A percentile compares a stretch with the other conserved stretches of the same genome.
These are phyloP conservation scores for Drosophila neonasuta DNA, from an alignment of 2,888 invertebrate species.

Conservation along the genomic window DNA sequence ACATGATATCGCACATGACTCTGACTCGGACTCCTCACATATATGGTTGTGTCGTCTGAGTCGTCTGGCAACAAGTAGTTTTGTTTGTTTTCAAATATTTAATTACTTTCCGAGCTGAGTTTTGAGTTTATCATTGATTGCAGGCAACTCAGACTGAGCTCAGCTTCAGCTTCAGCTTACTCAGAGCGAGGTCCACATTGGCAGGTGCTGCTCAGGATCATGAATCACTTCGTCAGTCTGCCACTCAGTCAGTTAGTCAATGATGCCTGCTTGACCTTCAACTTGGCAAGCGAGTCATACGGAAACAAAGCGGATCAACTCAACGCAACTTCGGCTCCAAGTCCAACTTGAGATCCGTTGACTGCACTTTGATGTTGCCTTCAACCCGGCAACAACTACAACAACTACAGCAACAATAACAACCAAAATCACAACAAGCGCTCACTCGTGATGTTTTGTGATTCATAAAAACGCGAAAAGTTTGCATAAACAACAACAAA, in stretches of 20 bases:
- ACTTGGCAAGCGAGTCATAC: constrained; percentile 74
- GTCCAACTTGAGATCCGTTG: constrained; percentile 47
- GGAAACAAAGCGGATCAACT: constrained; percentile 58
- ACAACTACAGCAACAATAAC: constrained; percentile 7
- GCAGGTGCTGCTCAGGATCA: constrained; percentile 56
- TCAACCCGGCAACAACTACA: constrained; percentile 49
- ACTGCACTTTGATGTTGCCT: constrained; percentile 71
- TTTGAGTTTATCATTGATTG: constrained; percentile 26
- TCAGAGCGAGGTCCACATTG: constrained; percentile 13
- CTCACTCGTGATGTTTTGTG: constrained; percentile 46
- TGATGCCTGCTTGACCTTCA: constrained; percentile 63
- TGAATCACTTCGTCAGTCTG: constrained; percentile 39
- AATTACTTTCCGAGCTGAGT: constrained; percentile 65
- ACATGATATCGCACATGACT: constrained; percentile 51
- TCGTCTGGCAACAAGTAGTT: constrained; percentile 69
- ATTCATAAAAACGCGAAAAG: constrained; percentile 65
- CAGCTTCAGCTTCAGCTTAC: not conserved
- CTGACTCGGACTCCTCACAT: constrained; percentile 26
- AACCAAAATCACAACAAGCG: constrained; percentile 7
- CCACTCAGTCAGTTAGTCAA: constrained; percentile 11
- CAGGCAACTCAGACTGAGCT: not conserved
- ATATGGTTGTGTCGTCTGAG: constrained; percentile 14
- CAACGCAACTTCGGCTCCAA: constrained; percentile 28
- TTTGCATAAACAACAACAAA: constrained; percentile 68
- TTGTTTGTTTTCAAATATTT: constrained; percentile 73